A percentile compares a stretch with the other conserved stretches of the same genome.
These are phyloP conservation scores for Athalia rosae DNA, from an alignment of 2,888 invertebrate genomes.

Conservation along the genomic window DNA sequence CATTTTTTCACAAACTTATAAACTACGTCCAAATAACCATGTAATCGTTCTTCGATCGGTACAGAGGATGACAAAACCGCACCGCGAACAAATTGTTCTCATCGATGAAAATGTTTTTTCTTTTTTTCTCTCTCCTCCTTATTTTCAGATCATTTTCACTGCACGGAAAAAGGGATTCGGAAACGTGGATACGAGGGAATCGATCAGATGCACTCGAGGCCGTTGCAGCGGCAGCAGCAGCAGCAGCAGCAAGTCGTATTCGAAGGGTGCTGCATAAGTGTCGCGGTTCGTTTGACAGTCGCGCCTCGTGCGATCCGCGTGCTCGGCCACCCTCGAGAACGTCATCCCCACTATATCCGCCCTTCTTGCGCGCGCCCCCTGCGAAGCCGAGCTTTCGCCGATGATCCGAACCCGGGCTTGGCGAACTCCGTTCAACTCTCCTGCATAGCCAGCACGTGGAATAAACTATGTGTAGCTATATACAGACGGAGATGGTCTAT, in stretches of 20 bases:
- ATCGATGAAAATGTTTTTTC: no score
- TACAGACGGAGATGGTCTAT: constrained; percentile 57
- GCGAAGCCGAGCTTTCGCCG: background rate
- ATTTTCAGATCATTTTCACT: no score
- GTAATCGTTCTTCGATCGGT: no score
- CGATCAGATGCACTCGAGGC: background rate
- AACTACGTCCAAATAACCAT: no score
- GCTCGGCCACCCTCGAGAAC: constrained; percentile 50
- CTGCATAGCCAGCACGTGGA: constrained; percentile 33
- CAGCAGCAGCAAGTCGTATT: constrained; percentile 39
- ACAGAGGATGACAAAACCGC: background rate
- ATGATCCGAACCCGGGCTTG: no score
- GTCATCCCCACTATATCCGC: constrained; percentile 49
- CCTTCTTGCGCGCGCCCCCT: constrained; percentile 49
- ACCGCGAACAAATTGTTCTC: background rate
- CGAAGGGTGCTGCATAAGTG: constrained; percentile 46
- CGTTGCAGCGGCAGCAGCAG: constrained; percentile 28
- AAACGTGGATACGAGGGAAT: background rate
- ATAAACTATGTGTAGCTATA: constrained; percentile 37
- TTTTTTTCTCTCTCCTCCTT: no score
- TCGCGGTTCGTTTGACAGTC: constrained; percentile 41
- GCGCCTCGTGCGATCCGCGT: constrained; percentile 46
- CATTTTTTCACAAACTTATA: no score
- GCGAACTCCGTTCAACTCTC: background rate
- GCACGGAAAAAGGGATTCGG: background rate